phyloP scores from a whole-genome alignment of 2,888 invertebrate genomes.

The Mesodorylaimus sp. region DNA sequence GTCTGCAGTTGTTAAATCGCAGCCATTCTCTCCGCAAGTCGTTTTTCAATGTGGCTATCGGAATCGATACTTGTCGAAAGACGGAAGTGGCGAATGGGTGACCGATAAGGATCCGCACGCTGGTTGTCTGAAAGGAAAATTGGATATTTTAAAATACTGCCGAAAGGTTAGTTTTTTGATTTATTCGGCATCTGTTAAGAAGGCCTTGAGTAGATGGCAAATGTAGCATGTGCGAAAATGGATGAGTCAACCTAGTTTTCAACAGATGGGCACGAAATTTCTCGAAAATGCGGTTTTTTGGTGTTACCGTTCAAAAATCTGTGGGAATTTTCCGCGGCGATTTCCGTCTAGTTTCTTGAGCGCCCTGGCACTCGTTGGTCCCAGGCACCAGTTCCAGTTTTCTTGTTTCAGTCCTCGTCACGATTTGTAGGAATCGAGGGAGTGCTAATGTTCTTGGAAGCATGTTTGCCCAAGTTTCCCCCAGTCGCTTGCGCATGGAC shows the following conservation, averaged over 20 bases:
- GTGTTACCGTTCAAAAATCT: not conserved
- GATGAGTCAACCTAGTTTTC: not conserved
- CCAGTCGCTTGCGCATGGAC: too few relatives aligned
- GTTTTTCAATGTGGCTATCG: constrained; percentile 28
- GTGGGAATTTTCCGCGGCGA: not conserved
- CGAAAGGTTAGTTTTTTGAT: constrained; percentile 17
- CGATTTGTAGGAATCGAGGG: too few relatives aligned
- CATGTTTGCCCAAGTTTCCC: too few relatives aligned
- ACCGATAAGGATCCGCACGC: constrained; percentile 23
- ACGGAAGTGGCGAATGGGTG: constrained; percentile 25
- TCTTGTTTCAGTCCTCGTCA: too few relatives aligned
- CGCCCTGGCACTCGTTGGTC: too few relatives aligned
- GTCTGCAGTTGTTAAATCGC: too few relatives aligned
- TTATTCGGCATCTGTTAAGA: not conserved
- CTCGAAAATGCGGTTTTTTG: not conserved
- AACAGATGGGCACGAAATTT: not conserved
- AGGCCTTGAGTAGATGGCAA: not conserved
- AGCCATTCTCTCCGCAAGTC: too few relatives aligned
- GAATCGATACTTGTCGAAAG: constrained; percentile 23
- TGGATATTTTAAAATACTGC: constrained; percentile 29
- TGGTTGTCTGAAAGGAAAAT: constrained; percentile 25
- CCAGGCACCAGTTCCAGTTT: too few relatives aligned
- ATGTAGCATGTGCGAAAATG: not conserved
- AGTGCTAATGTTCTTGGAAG: too few relatives aligned
- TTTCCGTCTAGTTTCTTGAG: not conserved